Evolutionary conservation across 2,113 vertebrate species (phyloP), one percentile per base, ranked within the genome.

Genomic region (Scomber scombrus): DNA sequence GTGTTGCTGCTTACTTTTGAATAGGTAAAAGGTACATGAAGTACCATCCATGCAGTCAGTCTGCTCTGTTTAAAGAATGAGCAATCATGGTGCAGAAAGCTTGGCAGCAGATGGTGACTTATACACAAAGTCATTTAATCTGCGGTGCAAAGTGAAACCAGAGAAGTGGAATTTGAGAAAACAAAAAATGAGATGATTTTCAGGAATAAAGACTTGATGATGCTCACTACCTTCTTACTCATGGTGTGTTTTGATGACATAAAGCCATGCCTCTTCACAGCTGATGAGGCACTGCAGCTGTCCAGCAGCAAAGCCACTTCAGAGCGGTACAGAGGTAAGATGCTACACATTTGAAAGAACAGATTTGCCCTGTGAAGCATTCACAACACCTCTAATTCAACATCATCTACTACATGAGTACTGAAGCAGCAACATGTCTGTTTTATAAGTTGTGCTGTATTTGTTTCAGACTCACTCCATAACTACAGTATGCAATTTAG

Each of bases 231-330:
- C 23, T 26, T 26, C 23, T 26, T 26, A 26, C 23, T 26, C 23
- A 26, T 26, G 23, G 2, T 26, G 23, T 8, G n/a, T 23, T 3
- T 6, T 13, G n/a, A 49, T 23, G 40, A 49, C 51, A 64, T 16
- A 34, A 31, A 46, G 21, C 23, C 46, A 54, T 18, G 43, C 14
- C 18, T 52, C 18, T 54, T 69, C 61, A 34, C 34, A 13, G 54
- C 45, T 72, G 58, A 73, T 60, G 62, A 73, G 54, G 50, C 15
- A 1, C 49, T 56, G 5, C 69, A 45, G 54, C 64, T 16, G 9
- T 54, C 58, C 12, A 10, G 16, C 71, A 52, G 58, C 49, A 68
- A 23, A 3, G 45, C 19, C 61, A 7, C 19, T 69, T 29, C 56
- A 26, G 64, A 26, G 45, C 11, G 5, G 43, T 4, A n/a, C 10